A percentile compares a stretch with the other conserved stretches of the same genome.
Evolutionary conservation across 2,888 invertebrate species (phyloP).

Genomic region (Petrophora chlorosata): DNA sequence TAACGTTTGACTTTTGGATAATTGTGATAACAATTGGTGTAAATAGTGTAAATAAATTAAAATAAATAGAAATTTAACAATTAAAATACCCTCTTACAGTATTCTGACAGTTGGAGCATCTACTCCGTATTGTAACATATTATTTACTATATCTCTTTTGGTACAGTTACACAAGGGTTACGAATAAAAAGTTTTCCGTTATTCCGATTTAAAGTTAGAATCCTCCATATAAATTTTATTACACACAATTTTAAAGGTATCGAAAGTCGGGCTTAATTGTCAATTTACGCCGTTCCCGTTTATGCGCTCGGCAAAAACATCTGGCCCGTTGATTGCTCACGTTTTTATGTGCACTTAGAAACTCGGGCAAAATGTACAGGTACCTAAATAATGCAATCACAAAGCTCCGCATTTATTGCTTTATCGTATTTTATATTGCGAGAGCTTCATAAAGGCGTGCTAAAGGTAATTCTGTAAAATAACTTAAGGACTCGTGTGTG

Average conservation of each 20-base stretch:
- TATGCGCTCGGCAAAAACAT: slow-evolving; percentile 75
- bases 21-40: no score
- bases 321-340: slow-evolving; percentile 76
- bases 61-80: no score
- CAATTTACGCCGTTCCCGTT: slow-evolving; percentile 74
- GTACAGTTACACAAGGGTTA: no score
- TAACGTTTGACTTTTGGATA: no score
- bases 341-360: slow-evolving; percentile 78
- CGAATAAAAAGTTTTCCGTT: no score
- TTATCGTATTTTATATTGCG: slow-evolving; percentile 53
- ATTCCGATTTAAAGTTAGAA: no score
- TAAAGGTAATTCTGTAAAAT: slow-evolving; percentile 32
- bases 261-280: slow-evolving; percentile 75
- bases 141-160: no score
- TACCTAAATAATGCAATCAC: slow-evolving; percentile 67
- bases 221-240: slow-evolving; percentile 62
- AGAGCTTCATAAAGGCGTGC: slow-evolving; percentile 33
- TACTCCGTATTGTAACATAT: no score
- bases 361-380: slow-evolving; percentile 59
- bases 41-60: no score
- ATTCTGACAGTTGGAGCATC: no score
- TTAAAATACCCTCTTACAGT: no score
- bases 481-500: slow-evolving; percentile 26
- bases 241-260: slow-evolving; percentile 72
- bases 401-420: slow-evolving; percentile 58